These are phyloP conservation scores for Phataginus tetradactyla DNA, from an alignment of 2,797 vertebrate genomes.

Conservation along the genomic window DNA sequence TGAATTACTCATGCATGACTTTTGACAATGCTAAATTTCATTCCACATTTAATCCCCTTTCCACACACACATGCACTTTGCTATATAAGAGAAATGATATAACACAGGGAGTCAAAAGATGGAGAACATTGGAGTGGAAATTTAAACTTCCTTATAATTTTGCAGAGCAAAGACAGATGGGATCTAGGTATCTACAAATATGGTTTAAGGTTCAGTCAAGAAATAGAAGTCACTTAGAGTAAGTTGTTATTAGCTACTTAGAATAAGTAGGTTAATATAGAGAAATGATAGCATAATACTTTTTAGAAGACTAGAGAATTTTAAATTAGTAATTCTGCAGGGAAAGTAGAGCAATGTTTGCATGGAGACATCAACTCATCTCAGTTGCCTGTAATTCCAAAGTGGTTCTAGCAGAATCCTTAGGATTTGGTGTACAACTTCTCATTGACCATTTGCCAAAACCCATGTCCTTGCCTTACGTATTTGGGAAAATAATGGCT, in stretches of 20 bases:
- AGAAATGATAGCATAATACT: background rate
- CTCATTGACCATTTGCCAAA: background rate
- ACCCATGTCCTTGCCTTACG: background rate
- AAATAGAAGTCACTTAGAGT: background rate
- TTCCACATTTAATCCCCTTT: background rate
- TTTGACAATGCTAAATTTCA: background rate
- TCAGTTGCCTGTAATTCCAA: background rate
- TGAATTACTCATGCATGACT: background rate
- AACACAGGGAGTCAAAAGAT: background rate
- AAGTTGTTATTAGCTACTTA: background rate
- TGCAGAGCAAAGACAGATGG: background rate
- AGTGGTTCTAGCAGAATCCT: background rate
- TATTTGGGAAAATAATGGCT: background rate
- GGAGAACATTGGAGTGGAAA: background rate
- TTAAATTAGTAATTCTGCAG: background rate
- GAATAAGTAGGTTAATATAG: background rate
- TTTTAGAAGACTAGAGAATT: background rate
- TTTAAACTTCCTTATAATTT: background rate
- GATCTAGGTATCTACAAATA: background rate
- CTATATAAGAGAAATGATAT: background rate
- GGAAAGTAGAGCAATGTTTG: background rate
- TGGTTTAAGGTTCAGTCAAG: background rate
- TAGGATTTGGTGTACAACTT: background rate
- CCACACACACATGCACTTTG: background rate
- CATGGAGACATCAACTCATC: background rate